Conservation (phyloP, 2,113 vertebrate species). For the Erythrocercus mccallii region DNA sequence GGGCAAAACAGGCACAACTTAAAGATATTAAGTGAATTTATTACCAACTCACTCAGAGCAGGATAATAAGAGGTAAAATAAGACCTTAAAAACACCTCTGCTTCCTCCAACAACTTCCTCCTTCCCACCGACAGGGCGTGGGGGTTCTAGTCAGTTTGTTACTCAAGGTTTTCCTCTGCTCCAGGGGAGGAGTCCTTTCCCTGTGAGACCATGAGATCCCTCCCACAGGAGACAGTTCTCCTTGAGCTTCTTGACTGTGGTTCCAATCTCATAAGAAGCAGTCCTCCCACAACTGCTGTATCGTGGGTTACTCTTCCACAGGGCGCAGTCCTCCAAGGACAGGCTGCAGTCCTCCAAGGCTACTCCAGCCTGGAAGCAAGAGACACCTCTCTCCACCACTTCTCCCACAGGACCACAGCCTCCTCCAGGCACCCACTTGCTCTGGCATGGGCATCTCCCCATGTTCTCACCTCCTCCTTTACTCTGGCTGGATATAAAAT, state of each 20-base stretch:
- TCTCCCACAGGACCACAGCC: neutral
- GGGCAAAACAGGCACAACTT: neutral
- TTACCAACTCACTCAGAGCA: neutral
- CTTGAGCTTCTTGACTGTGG: accelerated
- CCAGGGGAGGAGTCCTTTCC: neutral
- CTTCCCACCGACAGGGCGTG: accelerated
- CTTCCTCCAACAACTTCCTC: neutral
- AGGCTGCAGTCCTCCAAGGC: neutral
- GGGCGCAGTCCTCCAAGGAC: neutral
- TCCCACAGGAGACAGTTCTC: neutral
- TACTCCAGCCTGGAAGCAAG: neutral
- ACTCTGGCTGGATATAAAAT: neutral
- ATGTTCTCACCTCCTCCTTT: neutral
- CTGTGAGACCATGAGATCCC: accelerated
- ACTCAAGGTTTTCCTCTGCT: neutral
- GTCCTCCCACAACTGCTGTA: neutral
- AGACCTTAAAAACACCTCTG: neutral
- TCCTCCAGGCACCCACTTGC: too few species aligned
- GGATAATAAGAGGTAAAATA: neutral
- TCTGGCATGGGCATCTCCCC: neutral
- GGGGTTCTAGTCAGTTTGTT: neutral
- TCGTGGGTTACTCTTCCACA: accelerated
- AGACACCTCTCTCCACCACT: accelerated
- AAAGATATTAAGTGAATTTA: neutral
- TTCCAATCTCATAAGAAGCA: neutral